A percentile compares a stretch with the other conserved stretches of the same genome.
Evolutionary conservation across 2,888 invertebrate genomes (phyloP).

Genomic region (Pteria penguin): DNA sequence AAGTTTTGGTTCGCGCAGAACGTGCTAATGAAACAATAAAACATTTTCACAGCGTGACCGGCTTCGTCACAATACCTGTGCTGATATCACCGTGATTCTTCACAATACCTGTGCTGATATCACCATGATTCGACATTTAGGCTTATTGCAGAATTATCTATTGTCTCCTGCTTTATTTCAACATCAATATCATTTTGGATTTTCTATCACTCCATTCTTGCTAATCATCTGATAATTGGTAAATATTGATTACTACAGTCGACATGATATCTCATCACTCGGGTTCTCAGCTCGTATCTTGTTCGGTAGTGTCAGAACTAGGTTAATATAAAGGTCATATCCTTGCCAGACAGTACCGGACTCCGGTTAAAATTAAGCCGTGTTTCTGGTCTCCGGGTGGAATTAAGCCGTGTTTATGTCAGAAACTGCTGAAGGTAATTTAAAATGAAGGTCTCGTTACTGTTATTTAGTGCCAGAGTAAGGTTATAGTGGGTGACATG

Average conservation of each 20-base stretch:
- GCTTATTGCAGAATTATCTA: background rate
- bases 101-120: background rate
- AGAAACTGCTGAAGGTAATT: too few species aligned
- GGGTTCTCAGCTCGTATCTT: background rate
- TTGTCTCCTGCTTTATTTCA: background rate
- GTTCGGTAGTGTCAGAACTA: too few species aligned
- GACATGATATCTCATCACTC: background rate
- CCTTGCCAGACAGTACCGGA: too few species aligned
- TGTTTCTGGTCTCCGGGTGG: too few species aligned
- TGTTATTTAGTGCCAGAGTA: too few species aligned
- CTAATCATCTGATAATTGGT: background rate
- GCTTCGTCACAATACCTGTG: background rate
- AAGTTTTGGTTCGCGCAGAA: background rate
- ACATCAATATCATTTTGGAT: background rate
- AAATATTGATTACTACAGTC: background rate
- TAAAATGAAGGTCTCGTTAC: too few species aligned
- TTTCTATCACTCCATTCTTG: background rate
- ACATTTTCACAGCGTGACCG: background rate
- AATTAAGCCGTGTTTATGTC: too few species aligned
- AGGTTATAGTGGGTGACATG: too few species aligned
- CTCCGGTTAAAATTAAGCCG: too few species aligned
- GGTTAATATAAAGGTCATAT: too few species aligned
- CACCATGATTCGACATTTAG: too few species aligned
- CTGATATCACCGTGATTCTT: background rate
- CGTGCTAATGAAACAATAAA: background rate